Base-by-base conservation (phyloP, 2,797 vertebrate genomes). In the Buceros bicornis region DNA sequence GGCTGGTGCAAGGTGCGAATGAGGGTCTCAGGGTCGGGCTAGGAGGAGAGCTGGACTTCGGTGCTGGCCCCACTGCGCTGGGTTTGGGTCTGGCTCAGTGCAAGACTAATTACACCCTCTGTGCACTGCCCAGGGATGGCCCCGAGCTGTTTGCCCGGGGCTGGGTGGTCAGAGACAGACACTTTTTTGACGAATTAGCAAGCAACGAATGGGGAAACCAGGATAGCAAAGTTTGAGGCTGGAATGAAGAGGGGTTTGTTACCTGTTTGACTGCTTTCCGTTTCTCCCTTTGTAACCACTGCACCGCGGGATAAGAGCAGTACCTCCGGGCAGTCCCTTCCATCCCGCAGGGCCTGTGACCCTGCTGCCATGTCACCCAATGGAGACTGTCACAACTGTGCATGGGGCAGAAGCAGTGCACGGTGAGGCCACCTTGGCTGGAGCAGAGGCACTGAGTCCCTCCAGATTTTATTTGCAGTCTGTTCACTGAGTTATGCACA, bases 261-360 rank as follows among this genome's bases (percentile, higher is more conserved):
- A 50, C 4, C 28, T 14, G 1, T 17, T 25, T 31, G 56, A 11
- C 21, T 56, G 14, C 67, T 72, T 53, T 29, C 6, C 0, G 0
- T 80, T 85, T 43, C 35, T 12, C n/a, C 42, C 20, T 62, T 65
- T 54, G 70, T 62, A 74, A 43, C 24, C 0, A 0, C 0, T 0
- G 4, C 48, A 6, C 21, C 14, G 35, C 0, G 0, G 51, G 33
- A n/a, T 0, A 0, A 57, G 57, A 57, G 54, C 51, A 20, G 45
- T 8, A 10, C 57, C 61, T 43, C 43, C 17, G 0, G 62, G 33
- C 61, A 19, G 29, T 12, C 16, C 31, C 6, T 47, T 31, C 60
- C 5, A 2, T 10, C 53, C 81, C 35, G 51, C 16, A 69, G 67
- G 26, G 6, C 57, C 48, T 19, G 14, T 48, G 64, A 61, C 50